Evolutionary conservation across 2,113 vertebrate species (phyloP).

Genomic region (rat (Rattus norvegicus)): DNA sequence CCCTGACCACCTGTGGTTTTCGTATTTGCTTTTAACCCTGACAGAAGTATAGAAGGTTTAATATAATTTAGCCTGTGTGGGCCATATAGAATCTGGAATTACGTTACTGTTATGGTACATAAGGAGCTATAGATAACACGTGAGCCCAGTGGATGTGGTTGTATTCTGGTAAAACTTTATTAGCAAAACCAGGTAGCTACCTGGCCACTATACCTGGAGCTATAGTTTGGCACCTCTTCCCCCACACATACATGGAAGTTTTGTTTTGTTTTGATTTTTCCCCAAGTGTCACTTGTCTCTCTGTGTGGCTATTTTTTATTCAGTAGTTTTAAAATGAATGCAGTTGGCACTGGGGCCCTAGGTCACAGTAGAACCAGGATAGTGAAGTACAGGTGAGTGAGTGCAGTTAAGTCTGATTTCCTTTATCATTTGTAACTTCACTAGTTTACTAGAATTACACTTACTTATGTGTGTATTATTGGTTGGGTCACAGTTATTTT

Average conservation of each 20-base stretch:
- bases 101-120: not conserved
- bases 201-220: not conserved
- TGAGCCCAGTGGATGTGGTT: not conserved
- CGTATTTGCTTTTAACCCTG: not conserved
- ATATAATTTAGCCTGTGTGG: constrained; percentile 32
- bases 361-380: not conserved
- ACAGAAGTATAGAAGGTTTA: not conserved
- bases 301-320: not conserved
- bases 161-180: constrained; percentile 29
- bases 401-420: constrained; percentile 20
- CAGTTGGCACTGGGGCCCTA: not conserved
- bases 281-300: not conserved
- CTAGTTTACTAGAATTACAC: not conserved
- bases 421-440: not conserved
- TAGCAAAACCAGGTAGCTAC: not conserved
- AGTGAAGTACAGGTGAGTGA: not conserved
- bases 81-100: not conserved
- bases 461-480: not conserved
- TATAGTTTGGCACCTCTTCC: not conserved
- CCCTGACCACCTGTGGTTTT: not conserved
- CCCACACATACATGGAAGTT: not conserved
- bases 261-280: not conserved
- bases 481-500: constrained; percentile 26
- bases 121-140: not conserved
- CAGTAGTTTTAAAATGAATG: constrained; percentile 10